Percentiles rank a stretch among this genome's conserved stretches.
phyloP scores from a whole-genome alignment of 2,113 vertebrate species.

The Eurystomus gularis region DNA sequence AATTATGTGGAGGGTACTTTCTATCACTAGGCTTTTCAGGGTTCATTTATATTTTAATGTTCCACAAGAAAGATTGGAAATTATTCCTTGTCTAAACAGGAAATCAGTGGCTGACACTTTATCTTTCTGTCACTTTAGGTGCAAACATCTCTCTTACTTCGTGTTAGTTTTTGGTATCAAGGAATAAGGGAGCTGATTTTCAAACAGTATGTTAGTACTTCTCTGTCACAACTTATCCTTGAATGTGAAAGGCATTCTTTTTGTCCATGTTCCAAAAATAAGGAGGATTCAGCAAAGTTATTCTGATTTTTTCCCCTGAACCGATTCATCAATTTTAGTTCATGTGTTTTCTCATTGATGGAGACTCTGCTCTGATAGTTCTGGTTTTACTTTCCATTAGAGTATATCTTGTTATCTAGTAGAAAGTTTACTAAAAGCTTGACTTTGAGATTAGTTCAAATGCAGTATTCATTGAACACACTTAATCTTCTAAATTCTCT shows the following conservation, averaged over 20 bases:
- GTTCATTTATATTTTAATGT: background rate
- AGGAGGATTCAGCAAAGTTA: background rate
- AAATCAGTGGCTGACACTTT: background rate
- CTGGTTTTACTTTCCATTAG: slow-evolving; percentile 8
- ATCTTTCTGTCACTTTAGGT: background rate
- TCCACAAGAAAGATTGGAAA: background rate
- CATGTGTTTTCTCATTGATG: background rate
- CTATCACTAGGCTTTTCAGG: background rate
- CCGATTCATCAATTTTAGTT: background rate
- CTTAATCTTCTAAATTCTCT: slow-evolving; percentile 46
- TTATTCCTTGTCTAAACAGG: background rate
- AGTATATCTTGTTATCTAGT: background rate
- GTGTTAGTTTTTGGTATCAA: background rate
- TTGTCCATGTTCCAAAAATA: background rate
- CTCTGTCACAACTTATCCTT: background rate
- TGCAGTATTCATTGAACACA: background rate
- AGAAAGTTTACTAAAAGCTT: slow-evolving; percentile 17
- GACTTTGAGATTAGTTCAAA: slow-evolving; percentile 31
- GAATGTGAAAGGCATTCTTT: background rate
- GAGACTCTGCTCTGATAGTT: background rate
- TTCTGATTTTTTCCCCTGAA: background rate
- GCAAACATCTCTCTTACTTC: background rate
- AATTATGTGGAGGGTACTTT: background rate
- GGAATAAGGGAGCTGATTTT: background rate
- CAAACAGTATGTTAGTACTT: background rate